Percentiles rank a stretch among this genome's conserved stretches.
Conservation (phyloP, 2,888 invertebrate species). For the Sipha maydis region DNA sequence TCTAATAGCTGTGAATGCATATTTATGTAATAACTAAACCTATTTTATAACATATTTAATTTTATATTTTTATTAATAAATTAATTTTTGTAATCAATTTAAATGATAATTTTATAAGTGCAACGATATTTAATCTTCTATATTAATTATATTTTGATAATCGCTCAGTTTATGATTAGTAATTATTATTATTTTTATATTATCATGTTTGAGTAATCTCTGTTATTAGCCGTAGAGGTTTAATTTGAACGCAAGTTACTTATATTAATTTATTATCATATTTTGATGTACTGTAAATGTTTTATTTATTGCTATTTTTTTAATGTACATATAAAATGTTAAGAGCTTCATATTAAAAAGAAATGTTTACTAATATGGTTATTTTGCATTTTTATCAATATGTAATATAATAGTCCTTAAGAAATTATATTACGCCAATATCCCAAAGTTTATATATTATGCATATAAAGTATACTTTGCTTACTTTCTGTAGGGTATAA, state of each 20-base stretch:
- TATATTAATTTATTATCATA: constrained; percentile 53
- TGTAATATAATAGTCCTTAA: background rate
- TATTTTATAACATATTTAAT: constrained; percentile 56
- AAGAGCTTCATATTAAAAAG: constrained; percentile 56
- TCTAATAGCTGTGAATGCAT: constrained; percentile 49
- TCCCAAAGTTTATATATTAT: background rate
- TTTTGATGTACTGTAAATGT: constrained; percentile 56
- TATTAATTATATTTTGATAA: constrained; percentile 34
- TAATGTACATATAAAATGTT: constrained; percentile 57
- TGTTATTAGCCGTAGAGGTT: constrained; percentile 45
- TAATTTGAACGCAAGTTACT: constrained; percentile 58
- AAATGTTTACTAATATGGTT: constrained; percentile 37
- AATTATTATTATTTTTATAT: constrained; percentile 40
- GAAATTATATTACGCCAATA: background rate
- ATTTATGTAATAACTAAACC: constrained; percentile 54
- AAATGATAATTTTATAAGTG: constrained; percentile 33
- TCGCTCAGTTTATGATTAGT: constrained; percentile 57
- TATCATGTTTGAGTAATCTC: constrained; percentile 13
- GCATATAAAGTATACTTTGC: background rate
- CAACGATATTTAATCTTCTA: constrained; percentile 34
- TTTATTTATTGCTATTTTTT: constrained; percentile 61
- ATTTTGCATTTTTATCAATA: constrained; percentile 31
- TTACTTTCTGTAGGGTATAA: background rate
- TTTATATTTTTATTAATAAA: constrained; percentile 59
- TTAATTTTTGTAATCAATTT: constrained; percentile 48